Conservation (phyloP, 2,797 vertebrate species). For the Ciconia nigra region DNA sequence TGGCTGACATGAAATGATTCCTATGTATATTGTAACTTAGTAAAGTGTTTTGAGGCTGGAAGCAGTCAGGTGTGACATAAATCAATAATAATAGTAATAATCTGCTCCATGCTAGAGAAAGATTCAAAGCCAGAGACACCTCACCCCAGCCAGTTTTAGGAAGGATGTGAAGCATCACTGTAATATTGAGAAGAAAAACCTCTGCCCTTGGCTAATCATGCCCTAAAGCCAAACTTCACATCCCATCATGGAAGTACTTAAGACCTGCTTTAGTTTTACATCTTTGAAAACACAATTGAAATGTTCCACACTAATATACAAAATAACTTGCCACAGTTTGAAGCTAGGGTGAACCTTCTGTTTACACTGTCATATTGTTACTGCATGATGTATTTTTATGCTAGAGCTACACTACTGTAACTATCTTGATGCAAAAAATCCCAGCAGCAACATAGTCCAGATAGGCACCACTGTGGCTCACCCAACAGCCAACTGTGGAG, state of each 20-base stretch:
- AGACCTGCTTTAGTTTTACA: background rate
- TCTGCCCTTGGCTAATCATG: background rate
- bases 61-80: slow-evolving; percentile 55
- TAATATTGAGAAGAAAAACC: background rate
- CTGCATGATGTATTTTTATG: background rate
- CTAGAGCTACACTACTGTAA: background rate
- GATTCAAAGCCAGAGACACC: slow-evolving; percentile 47
- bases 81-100: slow-evolving; percentile 58
- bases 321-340: background rate
- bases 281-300: background rate
- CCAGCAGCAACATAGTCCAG: background rate
- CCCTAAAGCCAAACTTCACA: background rate
- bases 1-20: slow-evolving; percentile 48
- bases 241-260: background rate
- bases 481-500: background rate
- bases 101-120: slow-evolving; percentile 6
- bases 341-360: background rate
- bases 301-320: rapidly evolving
- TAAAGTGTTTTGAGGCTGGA: slow-evolving; percentile 63
- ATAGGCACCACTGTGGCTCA: background rate
- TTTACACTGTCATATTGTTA: background rate
- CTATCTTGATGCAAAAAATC: background rate
- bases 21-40: slow-evolving; percentile 51
- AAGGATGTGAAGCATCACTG: slow-evolving; percentile 41
- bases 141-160: slow-evolving; percentile 9